Percentiles rank a stretch among this genome's conserved stretches.
Conservation (phyloP, 2,113 vertebrate genomes). For the Campylorhamphus procurvoides region DNA sequence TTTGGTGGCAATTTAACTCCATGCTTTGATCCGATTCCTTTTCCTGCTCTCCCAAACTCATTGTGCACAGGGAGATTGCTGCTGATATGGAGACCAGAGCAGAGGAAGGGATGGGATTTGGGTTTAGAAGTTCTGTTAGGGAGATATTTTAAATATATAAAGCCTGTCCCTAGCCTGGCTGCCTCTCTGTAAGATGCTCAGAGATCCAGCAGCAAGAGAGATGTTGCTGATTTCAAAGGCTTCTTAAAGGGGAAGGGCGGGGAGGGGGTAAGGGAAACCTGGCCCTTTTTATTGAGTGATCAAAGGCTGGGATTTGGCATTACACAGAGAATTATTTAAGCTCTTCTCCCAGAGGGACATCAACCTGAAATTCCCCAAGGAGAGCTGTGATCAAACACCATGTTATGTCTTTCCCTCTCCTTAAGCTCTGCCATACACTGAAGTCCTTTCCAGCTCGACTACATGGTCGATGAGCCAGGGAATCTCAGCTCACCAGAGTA, state of each 20-base stretch:
- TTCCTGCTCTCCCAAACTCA: background rate
- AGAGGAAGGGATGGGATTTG: background rate
- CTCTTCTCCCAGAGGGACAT: background rate
- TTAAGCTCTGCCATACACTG: background rate
- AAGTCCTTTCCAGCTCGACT: background rate
- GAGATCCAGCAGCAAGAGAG: background rate
- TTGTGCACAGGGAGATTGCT: accelerated
- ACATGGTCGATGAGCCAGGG: background rate
- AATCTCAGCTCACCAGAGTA: background rate
- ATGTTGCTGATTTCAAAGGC: slow-evolving; percentile 17
- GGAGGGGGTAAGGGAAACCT: background rate
- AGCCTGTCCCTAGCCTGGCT: background rate
- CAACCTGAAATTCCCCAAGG: slow-evolving; percentile 29
- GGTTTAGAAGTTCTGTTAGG: background rate
- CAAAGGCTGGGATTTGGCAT: slow-evolving; percentile 47
- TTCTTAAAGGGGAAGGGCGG: background rate
- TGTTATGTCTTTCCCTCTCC: background rate
- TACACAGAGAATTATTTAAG: slow-evolving; percentile 65
- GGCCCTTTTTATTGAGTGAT: slow-evolving; percentile 26
- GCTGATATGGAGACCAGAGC: background rate
- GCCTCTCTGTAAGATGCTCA: background rate
- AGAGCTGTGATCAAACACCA: slow-evolving; percentile 45
- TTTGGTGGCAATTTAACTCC: background rate
- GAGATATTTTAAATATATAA: background rate
- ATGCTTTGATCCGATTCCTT: background rate